phyloP scores from a whole-genome alignment of 2,797 vertebrate species.

The Bradypodion pumilum region DNA sequence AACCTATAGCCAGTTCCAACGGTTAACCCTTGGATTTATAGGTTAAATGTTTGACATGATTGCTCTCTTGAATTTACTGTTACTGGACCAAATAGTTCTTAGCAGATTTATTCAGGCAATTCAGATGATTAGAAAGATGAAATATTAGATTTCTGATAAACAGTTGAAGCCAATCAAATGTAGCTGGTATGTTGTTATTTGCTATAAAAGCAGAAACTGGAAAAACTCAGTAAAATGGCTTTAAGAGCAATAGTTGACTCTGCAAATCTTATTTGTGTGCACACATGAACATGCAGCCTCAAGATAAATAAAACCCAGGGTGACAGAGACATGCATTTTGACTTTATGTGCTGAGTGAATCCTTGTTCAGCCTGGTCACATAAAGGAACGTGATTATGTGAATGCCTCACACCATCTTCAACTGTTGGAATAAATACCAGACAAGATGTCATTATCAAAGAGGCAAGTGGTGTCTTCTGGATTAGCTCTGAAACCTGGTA shows the following conservation, averaged over 20 bases:
- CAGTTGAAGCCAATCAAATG: not conserved
- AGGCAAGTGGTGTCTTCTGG: not conserved
- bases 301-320: not conserved
- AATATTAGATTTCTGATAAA: not conserved
- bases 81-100: not conserved
- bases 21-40: no score
- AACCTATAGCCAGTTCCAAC: no score
- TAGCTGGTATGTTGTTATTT: not conserved
- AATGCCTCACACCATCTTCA: no score
- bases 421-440: no score
- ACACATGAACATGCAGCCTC: not conserved
- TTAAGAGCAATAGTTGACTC: not conserved
- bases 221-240: not conserved
- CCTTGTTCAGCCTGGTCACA: not conserved
- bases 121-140: slow-evolving; percentile 2
- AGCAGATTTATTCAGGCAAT: not conserved
- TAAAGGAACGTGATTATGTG: not conserved
- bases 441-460: not conserved
- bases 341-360: not conserved
- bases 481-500: not conserved
- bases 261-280: not conserved
- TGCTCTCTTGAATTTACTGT: not conserved
- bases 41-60: not conserved
- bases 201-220: not conserved
- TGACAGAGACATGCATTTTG: not conserved